Evolutionary conservation across 2,888 invertebrate genomes (phyloP).

Genomic region (Eurois occulta): DNA sequence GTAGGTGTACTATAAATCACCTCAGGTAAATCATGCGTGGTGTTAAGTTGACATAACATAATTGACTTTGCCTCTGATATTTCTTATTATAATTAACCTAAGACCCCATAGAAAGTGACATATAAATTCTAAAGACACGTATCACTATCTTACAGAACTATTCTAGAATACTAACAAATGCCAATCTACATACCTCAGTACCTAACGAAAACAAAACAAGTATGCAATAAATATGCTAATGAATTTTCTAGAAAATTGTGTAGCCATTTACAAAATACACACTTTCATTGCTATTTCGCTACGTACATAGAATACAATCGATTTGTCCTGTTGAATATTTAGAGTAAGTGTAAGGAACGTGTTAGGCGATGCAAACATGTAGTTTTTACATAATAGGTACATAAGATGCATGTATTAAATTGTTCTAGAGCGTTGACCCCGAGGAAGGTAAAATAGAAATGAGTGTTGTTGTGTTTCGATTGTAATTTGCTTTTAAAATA

Average conservation of each 20-base stretch:
- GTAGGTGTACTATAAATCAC: neutral
- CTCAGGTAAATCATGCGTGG: neutral
- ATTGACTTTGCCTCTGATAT: neutral
- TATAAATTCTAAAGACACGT: neutral
- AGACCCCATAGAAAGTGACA: neutral
- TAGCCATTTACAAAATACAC: conserved; percentile 31
- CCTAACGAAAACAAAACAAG: conserved; percentile 1
- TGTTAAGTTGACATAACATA: neutral
- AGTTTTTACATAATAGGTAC: neutral
- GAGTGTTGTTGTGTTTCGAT: neutral
- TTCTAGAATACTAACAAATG: conserved; percentile 14
- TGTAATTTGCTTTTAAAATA: neutral
- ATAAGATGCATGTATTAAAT: conserved; percentile 21
- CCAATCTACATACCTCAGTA: neutral
- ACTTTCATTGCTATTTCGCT: conserved; percentile 46
- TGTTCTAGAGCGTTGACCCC: conserved; percentile 38
- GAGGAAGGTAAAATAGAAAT: conserved; percentile 3
- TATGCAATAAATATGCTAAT: conserved; percentile 23
- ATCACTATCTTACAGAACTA: neutral
- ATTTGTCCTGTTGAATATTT: conserved; percentile 49
- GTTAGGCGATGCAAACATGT: conserved; percentile 29
- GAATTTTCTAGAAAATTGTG: conserved; percentile 41
- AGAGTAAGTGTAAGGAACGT: conserved; percentile 35
- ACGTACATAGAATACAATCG: conserved; percentile 37
- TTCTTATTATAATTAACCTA: neutral